Base-by-base conservation (phyloP, 2,888 invertebrate genomes). In the Caenorhabditis sp. region DNA sequence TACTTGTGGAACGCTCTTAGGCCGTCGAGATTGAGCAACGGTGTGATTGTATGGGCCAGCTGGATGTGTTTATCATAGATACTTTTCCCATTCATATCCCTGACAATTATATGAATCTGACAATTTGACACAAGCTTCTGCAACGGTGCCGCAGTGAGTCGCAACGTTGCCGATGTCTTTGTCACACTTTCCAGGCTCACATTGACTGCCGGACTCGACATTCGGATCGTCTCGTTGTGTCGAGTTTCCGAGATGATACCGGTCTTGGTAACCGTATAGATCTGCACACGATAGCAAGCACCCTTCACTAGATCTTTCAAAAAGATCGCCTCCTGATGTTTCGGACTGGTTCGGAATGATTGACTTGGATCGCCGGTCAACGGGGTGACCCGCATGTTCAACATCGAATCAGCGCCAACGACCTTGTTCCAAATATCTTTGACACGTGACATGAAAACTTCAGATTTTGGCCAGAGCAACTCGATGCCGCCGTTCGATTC, bases 231-330 rank as follows among this genome's bases (percentile, higher is more conserved):
- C 62, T 84, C 81, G 61, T 84, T 83, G 63, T 81, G 81, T 8
- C 82, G 74, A 12, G 77, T 66, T 27, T 83, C 81, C 5, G 87
- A 87, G 10, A 87, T 84, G 57, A 86, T 86, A 26, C 86, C 86
- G 4, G 85, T 82, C 49, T 81, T 80, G 1, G 86, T 86, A 0
- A 86, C 87, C 8, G 86, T 86, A 75, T 85, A 86, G 6, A 86
- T 66, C 66, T 84, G 83, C 12, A 85, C 84, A 69, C 83, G 80
- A 66, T 86, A 86, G 69, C 86, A 86, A 2, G 81, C 81, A 31
- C 86, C 86, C 55, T 77, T 79, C 55, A 74, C 75, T 21, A 81
- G 63, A 53, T 67, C 62, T 1, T 71, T 63, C 5, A 80, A 76
- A 23, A 73, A 66, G 23, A 79, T 69, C 1, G 76, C 68, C 23